Conservation (phyloP, 2,797 vertebrate genomes). For the Setipinna tenuifilis region DNA sequence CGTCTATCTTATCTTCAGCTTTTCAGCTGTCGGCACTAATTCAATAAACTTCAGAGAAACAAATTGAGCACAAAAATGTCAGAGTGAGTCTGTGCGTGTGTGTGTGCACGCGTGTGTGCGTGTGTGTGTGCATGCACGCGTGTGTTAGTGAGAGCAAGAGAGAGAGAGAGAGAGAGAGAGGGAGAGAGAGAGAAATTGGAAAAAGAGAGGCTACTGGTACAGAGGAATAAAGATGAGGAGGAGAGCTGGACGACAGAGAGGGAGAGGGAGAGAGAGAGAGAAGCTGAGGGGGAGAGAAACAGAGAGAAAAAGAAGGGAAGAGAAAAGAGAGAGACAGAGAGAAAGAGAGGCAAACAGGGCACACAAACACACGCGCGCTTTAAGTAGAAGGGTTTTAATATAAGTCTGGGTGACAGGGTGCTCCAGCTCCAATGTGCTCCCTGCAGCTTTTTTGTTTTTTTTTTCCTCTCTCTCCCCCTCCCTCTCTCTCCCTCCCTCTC, state of each 20-base stretch:
- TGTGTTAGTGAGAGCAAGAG: neutral
- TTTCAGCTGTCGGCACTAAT: slow-evolving; percentile 79
- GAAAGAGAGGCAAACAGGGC: too few species aligned
- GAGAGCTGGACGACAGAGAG: neutral
- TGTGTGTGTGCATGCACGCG: neutral
- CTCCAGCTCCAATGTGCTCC: neutral
- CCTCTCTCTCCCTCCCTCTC: neutral
- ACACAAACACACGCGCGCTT: neutral
- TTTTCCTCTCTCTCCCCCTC: too few species aligned
- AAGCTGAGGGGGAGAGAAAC: slow-evolving; percentile 23
- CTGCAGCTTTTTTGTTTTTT: neutral
- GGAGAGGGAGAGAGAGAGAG: neutral
- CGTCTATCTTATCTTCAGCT: slow-evolving; percentile 74
- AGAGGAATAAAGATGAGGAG: neutral
- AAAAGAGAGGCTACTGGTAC: neutral
- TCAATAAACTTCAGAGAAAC: slow-evolving; percentile 79
- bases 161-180: neutral
- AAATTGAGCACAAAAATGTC: slow-evolving; percentile 71
- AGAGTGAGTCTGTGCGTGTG: neutral
- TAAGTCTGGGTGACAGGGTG: slow-evolving; percentile 14
- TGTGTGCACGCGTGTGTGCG: neutral
- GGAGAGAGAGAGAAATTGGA: neutral
- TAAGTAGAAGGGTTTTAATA: slow-evolving; percentile 21
- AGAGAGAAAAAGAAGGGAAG: slow-evolving; percentile 14
- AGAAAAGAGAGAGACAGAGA: too few species aligned